Evolutionary conservation across 2,888 invertebrate genomes (phyloP), one percentile per base, ranked within the genome.

Genomic region (Monopis laevigella): DNA sequence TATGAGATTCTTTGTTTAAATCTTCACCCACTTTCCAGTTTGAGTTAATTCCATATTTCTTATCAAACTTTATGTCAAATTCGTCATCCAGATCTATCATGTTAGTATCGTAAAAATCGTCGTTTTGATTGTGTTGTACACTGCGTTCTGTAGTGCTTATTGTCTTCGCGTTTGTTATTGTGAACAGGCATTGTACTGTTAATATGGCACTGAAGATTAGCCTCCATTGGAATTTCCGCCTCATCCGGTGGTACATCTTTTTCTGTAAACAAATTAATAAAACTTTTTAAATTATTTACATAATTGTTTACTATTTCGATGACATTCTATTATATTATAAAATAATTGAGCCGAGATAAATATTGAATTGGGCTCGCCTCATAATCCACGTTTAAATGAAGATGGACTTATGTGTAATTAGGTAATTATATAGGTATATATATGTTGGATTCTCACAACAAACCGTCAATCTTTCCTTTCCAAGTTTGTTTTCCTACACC

Each of bases 61-160:
- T 69, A 35, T 69, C 62, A 32, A 66, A 68, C 47, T 70, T 75
- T 1, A 69, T 50, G 2, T 67, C 58, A 43, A 65, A 71, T 42
- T 71, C 69, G 46, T 73, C 72, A 28, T 77, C 77, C 10, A 78
- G 75, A 43, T 80, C 77, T 42, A 78, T 69, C 19, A 80, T 70
- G 39, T 68, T 74, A 29, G 73, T 75, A 32, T 77, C 72, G 27
- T 75, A 72, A 14, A 60, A 48, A 29, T 64, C 55, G 6, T 70
- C 62, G 21, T 69, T 3, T 32, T 14, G 14, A 8, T 32, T 17
- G 24, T 7, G 5, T 29, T 29, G 7, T 6, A 5, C 5, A 13
- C n/a, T 19, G n/a, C 46, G 49, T 7, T 55, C 48, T 2, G 56
- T 55, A 2, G 53, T 52, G n/a, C 62, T 56, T 8, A 69, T 51